Conservation (phyloP, 1,140 invertebrate species). For the Oryctes rhinoceros region DNA sequence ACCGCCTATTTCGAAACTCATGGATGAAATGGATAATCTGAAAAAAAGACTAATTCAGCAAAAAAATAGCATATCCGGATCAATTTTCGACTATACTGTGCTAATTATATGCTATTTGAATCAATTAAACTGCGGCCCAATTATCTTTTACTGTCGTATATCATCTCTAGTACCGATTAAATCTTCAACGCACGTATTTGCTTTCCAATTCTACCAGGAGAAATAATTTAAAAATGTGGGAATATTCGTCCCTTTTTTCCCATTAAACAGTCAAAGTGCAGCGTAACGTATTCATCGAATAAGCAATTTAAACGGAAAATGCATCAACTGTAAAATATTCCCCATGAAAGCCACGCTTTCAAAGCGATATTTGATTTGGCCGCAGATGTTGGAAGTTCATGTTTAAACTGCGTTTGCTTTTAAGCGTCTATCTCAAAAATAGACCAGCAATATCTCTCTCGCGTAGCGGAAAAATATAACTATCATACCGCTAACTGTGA, state of each 20-base stretch:
- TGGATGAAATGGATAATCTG: too few relatives aligned
- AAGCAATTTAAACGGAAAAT: slow-evolving; percentile 13
- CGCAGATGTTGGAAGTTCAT: slow-evolving; percentile 1
- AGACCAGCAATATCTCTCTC: background rate
- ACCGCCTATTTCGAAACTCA: too few relatives aligned
- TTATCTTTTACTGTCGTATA: too few relatives aligned
- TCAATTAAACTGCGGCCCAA: too few relatives aligned
- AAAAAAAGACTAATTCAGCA: too few relatives aligned
- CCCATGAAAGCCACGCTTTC: background rate
- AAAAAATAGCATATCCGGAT: too few relatives aligned
- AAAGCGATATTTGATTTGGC: slow-evolving; percentile 5
- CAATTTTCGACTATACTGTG: too few relatives aligned
- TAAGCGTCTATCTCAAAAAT: background rate
- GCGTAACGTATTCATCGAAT: background rate
- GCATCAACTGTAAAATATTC: background rate
- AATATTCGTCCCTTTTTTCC: background rate
- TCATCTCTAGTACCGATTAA: too few relatives aligned
- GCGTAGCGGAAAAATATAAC: background rate
- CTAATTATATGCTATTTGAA: too few relatives aligned
- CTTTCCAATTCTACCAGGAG: background rate
- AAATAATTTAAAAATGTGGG: background rate
- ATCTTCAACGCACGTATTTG: too few relatives aligned
- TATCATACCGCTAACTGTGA: too few relatives aligned
- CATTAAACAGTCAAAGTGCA: background rate
- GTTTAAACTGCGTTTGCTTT: background rate